These are phyloP conservation scores for Pseudomyrmex gracilis DNA, from an alignment of 1,140 invertebrate genomes.

Conservation along the genomic window DNA sequence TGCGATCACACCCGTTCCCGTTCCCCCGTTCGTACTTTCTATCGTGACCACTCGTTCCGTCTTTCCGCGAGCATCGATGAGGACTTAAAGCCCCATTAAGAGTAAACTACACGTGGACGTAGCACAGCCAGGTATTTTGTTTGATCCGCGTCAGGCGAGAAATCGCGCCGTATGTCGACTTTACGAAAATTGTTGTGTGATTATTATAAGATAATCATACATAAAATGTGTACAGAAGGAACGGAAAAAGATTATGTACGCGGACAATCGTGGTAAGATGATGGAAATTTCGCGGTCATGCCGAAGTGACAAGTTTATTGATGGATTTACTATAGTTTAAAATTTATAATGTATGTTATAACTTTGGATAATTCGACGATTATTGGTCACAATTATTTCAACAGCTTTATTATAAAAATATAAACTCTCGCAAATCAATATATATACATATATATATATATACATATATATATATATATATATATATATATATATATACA, in stretches of 20 bases:
- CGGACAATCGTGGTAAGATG: background rate
- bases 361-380: conserved; percentile 38
- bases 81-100: conserved; percentile 69
- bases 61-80: conserved; percentile 48
- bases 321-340: background rate
- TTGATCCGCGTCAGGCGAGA: conserved; percentile 43
- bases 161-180: conserved; percentile 23
- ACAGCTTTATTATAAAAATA: conserved; percentile 38
- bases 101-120: conserved; percentile 60
- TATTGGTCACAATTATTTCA: conserved; percentile 37
- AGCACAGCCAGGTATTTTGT: conserved; percentile 18
- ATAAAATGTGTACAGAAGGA: background rate
- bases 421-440: conserved; percentile 42
- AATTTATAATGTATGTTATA: background rate
- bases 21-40: conserved; percentile 25
- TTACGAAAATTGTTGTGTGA: background rate
- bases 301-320: background rate
- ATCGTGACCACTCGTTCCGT: conserved; percentile 37
- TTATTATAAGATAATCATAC: background rate
- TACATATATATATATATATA: no score
- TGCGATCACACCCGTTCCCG: conserved; percentile 27
- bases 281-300: background rate
- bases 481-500: no score
- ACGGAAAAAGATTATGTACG: background rate
- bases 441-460: background rate